A percentile compares a stretch with the other conserved stretches of the same genome.
Conservation (phyloP, 2,797 vertebrate species). For the Gymnoscopelus microlampas region DNA sequence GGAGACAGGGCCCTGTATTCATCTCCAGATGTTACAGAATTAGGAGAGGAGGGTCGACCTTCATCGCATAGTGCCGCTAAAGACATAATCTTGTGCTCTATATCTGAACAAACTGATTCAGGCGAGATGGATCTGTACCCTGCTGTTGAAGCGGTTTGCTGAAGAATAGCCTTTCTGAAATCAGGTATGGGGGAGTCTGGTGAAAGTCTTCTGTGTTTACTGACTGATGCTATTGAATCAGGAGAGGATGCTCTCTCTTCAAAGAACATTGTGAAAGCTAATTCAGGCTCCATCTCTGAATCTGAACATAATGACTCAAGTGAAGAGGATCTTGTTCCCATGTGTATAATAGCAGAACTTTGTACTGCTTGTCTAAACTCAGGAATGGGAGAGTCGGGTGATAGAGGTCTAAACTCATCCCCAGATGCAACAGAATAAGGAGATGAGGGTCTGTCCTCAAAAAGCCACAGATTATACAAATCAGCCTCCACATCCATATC, state of each 20-base stretch:
- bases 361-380: conserved; percentile 18
- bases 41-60: conserved; percentile 46
- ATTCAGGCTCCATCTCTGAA: conserved; percentile 29
- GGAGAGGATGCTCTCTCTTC: conserved; percentile 53
- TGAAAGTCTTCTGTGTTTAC: conserved; percentile 27
- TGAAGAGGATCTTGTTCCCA: conserved; percentile 48
- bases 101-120: conserved; percentile 67
- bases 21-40: conserved; percentile 27
- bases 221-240: conserved; percentile 35
- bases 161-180: conserved; percentile 25
- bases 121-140: conserved; percentile 61
- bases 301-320: conserved; percentile 61
- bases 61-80: conserved; percentile 38
- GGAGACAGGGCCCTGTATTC: conserved; percentile 45
- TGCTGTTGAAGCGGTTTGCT: conserved; percentile 26
- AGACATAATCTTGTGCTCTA: conserved; percentile 57
- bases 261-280: conserved; percentile 1
- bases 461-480: conserved; percentile 37
- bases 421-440: conserved; percentile 42
- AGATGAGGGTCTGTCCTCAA: conserved; percentile 54
- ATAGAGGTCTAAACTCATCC: conserved; percentile 40
- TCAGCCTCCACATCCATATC: conserved; percentile 37
- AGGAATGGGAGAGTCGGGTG: conserved; percentile 62
- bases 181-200: conserved; percentile 61
- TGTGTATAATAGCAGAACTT: background rate